Conservation (phyloP, 2,797 vertebrate genomes). For the Yasuhikotakia modesta region DNA sequence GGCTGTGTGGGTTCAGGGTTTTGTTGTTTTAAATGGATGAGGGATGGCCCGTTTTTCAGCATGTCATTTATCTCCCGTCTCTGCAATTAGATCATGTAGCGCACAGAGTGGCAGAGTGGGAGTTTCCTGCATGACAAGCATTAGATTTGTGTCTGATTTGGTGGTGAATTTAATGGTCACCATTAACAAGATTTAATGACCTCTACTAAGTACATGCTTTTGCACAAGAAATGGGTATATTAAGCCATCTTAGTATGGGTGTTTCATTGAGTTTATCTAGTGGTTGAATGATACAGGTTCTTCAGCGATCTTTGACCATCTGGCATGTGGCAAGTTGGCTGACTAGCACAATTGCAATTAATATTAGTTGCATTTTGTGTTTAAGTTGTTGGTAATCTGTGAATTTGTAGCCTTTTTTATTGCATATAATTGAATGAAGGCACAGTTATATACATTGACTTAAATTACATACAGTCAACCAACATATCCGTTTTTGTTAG, state of each 20-base stretch:
- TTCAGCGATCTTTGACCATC: neutral
- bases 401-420: no score
- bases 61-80: conserved; percentile 48
- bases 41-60: conserved; percentile 42
- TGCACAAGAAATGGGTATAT: neutral
- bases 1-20: conserved; percentile 47
- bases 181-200: conserved; percentile 34
- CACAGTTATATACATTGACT: no score
- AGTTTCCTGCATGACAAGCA: conserved; percentile 32
- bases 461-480: no score
- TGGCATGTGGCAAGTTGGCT: neutral
- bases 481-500: no score
- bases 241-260: neutral
- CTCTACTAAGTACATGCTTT: conserved; percentile 4
- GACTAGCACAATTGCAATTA: no score
- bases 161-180: conserved; percentile 21
- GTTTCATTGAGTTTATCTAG: conserved; percentile 21
- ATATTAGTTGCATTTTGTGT: no score
- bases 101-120: conserved; percentile 14
- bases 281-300: neutral
- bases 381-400: no score
- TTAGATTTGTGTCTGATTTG: conserved; percentile 11
- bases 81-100: conserved; percentile 48
- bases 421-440: no score
- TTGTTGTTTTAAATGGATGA: conserved; percentile 52